Percentiles rank a stretch among this genome's conserved stretches.
These are phyloP conservation scores for Sepiola atlantica DNA, from an alignment of 2,888 invertebrate genomes.

Conservation along the genomic window DNA sequence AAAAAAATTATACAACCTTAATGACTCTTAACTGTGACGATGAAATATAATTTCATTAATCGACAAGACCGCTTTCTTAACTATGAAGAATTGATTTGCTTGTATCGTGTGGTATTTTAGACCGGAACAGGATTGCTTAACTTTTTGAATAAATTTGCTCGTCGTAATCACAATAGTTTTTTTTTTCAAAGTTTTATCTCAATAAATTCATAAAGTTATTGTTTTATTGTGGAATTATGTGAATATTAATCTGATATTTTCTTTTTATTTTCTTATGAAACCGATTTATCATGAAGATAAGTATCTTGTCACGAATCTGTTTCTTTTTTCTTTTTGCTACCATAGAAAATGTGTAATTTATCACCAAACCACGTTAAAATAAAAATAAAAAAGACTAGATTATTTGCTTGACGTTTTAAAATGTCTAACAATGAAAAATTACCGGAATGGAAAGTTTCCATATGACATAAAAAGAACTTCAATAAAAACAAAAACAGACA, in stretches of 20 bases:
- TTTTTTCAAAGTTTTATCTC: neutral
- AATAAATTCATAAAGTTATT: neutral
- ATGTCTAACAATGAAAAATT: neutral
- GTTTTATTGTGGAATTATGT: neutral
- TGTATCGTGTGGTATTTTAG: too few species aligned
- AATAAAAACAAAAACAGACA: too few species aligned
- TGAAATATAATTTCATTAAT: too few species aligned
- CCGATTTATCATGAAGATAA: neutral
- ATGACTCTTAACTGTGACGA: too few species aligned
- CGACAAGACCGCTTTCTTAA: too few species aligned
- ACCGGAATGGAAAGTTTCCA: too few species aligned
- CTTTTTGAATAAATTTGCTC: too few species aligned
- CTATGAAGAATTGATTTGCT: too few species aligned
- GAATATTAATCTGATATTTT: neutral
- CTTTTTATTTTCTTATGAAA: neutral
- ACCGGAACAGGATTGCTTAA: too few species aligned
- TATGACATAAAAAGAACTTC: too few species aligned
- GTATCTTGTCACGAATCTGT: neutral
- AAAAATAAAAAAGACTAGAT: neutral
- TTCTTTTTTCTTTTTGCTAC: too few species aligned
- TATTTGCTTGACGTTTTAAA: neutral
- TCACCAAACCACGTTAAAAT: neutral
- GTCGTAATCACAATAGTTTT: neutral
- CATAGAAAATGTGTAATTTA: neutral
- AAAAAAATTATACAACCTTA: too few species aligned